A percentile compares a stretch with the other conserved stretches of the same genome.
These are phyloP conservation scores for Dicerorhinus sumatrensis DNA, from an alignment of 2,113 vertebrate species.

Conservation along the genomic window DNA sequence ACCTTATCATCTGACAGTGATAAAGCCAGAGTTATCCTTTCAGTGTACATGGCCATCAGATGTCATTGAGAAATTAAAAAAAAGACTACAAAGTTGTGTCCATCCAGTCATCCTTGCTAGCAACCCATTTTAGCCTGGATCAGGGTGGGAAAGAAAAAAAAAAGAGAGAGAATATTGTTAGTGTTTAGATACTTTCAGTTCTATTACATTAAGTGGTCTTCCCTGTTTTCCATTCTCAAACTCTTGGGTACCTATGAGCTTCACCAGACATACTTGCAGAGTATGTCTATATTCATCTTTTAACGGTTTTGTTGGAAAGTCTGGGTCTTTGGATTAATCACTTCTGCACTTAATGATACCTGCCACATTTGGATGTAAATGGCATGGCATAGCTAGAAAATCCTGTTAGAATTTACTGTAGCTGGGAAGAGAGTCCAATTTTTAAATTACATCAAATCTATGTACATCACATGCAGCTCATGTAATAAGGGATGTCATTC, in stretches of 20 bases:
- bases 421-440: neutral
- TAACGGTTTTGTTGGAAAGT: neutral
- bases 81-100: neutral
- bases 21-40: neutral
- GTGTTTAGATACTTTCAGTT: neutral
- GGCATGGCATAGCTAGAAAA: neutral
- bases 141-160: neutral
- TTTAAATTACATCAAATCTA: neutral
- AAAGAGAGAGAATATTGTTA: neutral
- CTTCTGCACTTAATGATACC: neutral
- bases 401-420: neutral
- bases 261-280: neutral
- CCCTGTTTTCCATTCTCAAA: neutral
- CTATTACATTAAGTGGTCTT: neutral
- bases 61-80: neutral
- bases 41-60: neutral
- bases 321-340: neutral
- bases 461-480: neutral
- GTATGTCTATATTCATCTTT: neutral
- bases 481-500: neutral
- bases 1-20: neutral
- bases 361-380: neutral
- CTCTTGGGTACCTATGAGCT: neutral
- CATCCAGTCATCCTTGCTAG: neutral
- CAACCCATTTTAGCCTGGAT: neutral